phyloP scores from a whole-genome alignment of 1,140 invertebrate species.

The Diorhabda carinulata region DNA sequence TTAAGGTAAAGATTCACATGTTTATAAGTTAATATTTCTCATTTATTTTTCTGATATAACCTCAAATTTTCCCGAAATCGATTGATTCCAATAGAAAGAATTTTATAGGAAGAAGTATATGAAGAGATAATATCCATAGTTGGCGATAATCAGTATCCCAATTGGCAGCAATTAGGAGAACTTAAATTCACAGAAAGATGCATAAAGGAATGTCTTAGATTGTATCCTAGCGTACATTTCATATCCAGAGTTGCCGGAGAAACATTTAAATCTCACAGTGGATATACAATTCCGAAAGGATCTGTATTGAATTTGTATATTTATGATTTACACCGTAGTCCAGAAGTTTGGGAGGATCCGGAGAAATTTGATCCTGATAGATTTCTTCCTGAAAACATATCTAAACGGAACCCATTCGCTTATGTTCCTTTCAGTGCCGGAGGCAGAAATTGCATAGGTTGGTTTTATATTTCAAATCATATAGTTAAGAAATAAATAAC shows the following conservation, averaged over 20 bases:
- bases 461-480: not conserved
- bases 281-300: constrained; percentile 27
- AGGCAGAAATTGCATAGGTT: constrained; percentile 60
- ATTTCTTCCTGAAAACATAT: constrained; percentile 57
- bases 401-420: constrained; percentile 50
- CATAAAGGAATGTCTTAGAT: constrained; percentile 59
- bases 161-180: constrained; percentile 56
- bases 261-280: constrained; percentile 47
- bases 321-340: constrained; percentile 56
- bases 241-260: constrained; percentile 55
- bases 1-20: too few species aligned
- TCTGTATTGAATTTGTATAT: constrained; percentile 42
- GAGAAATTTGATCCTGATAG: constrained; percentile 64
- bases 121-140: constrained; percentile 12
- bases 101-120: constrained; percentile 21
- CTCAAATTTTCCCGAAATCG: too few species aligned
- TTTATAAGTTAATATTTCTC: too few species aligned
- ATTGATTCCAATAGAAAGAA: too few species aligned
- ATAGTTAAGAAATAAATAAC: not conserved
- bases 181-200: constrained; percentile 63
- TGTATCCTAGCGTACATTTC: constrained; percentile 66
- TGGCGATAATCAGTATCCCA: constrained; percentile 46
- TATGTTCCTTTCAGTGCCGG: constrained; percentile 66
- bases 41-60: too few species aligned
- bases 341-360: constrained; percentile 56